Conservation (phyloP, 2,113 vertebrate genomes). For the Paramisgurnus dabryanus region DNA sequence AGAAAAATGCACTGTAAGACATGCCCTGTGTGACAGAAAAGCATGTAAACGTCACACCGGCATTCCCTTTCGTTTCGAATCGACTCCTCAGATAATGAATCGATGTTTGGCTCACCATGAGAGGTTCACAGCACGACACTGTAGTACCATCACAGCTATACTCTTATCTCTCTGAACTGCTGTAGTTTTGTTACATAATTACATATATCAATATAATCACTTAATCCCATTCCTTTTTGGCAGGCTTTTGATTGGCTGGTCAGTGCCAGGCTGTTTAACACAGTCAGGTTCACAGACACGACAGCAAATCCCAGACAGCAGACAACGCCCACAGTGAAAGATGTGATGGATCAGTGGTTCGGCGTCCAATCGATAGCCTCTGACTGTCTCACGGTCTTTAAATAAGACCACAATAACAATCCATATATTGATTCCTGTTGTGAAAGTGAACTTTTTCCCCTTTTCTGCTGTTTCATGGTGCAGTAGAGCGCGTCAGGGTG, state of each 20-base stretch:
- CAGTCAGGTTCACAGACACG: neutral
- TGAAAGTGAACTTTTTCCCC: slow-evolving; percentile 37
- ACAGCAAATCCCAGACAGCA: slow-evolving; percentile 15
- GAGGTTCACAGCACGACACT: neutral
- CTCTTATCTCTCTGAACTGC: neutral
- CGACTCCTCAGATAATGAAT: slow-evolving; percentile 37
- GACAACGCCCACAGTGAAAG: slow-evolving; percentile 7
- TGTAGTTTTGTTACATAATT: neutral
- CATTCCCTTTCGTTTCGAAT: neutral
- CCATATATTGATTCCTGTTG: slow-evolving; percentile 37
- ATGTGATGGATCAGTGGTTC: slow-evolving; percentile 26
- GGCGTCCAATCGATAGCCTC: slow-evolving; percentile 19
- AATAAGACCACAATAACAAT: slow-evolving; percentile 31
- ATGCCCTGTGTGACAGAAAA: too few relatives aligned
- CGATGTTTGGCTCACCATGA: slow-evolving; percentile 32
- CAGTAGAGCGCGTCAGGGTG: neutral
- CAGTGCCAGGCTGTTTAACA: slow-evolving; percentile 17
- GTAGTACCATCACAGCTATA: neutral
- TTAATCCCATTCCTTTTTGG: neutral
- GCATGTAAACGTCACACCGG: too few relatives aligned
- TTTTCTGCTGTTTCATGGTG: slow-evolving; percentile 2
- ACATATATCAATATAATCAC: neutral
- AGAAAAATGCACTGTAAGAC: too few relatives aligned
- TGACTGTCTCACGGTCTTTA: neutral
- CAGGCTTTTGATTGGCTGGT: neutral